These are phyloP conservation scores for Lethenteron camtschaticum DNA, from an alignment of 2,113 vertebrate species.

Conservation along the genomic window DNA sequence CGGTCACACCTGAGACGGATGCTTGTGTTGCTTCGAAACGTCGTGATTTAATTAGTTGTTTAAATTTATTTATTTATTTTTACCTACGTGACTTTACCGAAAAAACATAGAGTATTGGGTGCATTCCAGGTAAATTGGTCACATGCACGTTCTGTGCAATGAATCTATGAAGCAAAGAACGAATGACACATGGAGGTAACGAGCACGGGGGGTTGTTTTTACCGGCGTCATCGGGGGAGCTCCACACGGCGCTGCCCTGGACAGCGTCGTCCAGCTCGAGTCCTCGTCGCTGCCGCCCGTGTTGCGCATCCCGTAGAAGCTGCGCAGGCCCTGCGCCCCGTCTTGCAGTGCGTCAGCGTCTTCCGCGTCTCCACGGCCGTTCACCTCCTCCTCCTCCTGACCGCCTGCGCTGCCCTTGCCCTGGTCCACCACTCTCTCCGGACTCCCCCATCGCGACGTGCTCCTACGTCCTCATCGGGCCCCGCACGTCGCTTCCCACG, in stretches of 20 bases:
- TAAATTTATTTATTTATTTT: too few relatives aligned
- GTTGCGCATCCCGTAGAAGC: conserved; percentile 44
- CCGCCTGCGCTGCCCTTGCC: conserved; percentile 42
- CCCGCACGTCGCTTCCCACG: background rate
- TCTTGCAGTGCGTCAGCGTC: conserved; percentile 49
- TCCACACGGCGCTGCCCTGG: conserved; percentile 66
- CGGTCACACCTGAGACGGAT: too few relatives aligned
- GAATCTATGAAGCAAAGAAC: too few relatives aligned
- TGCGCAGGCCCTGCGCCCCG: conserved; percentile 58
- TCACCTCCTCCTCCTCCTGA: conserved; percentile 32
- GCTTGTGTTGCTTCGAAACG: too few relatives aligned
- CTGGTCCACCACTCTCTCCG: conserved; percentile 33
- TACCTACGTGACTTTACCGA: too few relatives aligned
- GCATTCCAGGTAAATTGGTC: too few relatives aligned
- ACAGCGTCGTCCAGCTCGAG: conserved; percentile 91
- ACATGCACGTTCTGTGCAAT: too few relatives aligned
- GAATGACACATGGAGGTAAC: too few relatives aligned
- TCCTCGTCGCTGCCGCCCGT: conserved; percentile 82
- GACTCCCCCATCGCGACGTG: conserved; percentile 23
- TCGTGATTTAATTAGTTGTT: too few relatives aligned
- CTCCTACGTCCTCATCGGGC: conserved; percentile 22
- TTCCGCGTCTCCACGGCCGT: too few relatives aligned
- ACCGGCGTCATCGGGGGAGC: conserved; percentile 66
- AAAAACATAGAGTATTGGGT: too few relatives aligned
- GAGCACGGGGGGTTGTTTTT: conserved; percentile 7